phyloP scores from a whole-genome alignment of 2,797 vertebrate species.

The Ceryle rudis region DNA sequence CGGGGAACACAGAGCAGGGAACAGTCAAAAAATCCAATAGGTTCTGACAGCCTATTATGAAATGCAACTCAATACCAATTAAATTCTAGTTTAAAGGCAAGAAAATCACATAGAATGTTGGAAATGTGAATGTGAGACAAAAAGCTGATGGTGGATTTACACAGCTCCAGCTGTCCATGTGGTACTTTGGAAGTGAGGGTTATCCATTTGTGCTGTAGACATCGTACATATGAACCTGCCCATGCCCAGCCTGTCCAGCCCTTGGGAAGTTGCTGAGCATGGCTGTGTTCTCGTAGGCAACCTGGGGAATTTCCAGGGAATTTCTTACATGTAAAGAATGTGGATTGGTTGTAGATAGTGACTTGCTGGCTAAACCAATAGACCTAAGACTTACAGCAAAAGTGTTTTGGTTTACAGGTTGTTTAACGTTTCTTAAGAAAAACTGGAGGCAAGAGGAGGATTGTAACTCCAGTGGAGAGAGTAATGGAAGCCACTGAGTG shows the following conservation, averaged over 20 bases:
- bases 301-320: background rate
- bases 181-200: background rate
- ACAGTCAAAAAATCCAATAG: background rate
- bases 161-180: fast-evolving
- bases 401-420: background rate
- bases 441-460: background rate
- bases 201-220: fast-evolving
- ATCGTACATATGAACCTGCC: background rate
- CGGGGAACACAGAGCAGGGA: background rate
- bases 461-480: background rate
- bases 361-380: background rate
- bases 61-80: background rate
- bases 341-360: background rate
- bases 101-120: background rate
- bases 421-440: background rate
- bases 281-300: background rate
- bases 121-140: background rate
- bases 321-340: background rate
- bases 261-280: background rate
- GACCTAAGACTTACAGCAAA: background rate
- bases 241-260: background rate
- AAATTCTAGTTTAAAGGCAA: background rate
- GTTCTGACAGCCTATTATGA: background rate
- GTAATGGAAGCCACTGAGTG: background rate
- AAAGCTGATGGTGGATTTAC: no score